Percentiles rank a stretch among this genome's conserved stretches.
Conservation (phyloP, 2,113 vertebrate species). For the Baryphthengus martii region DNA sequence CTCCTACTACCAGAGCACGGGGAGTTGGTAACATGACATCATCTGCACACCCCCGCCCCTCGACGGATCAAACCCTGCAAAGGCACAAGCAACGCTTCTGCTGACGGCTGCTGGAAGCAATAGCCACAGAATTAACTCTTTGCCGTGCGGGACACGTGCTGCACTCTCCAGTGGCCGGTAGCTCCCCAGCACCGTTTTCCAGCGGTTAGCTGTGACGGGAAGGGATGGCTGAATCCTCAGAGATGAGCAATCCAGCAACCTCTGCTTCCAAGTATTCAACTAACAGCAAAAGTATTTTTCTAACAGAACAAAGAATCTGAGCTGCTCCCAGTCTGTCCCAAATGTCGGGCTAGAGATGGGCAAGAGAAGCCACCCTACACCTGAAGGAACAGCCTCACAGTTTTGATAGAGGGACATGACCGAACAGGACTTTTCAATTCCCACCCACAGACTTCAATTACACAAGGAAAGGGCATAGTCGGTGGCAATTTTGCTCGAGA, state of each 20-base stretch:
- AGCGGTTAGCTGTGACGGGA: background rate
- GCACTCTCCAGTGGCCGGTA: background rate
- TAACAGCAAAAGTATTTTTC: background rate
- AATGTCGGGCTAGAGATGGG: background rate
- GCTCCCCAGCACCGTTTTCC: background rate
- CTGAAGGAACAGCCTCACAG: background rate
- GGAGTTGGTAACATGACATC: conserved; percentile 25
- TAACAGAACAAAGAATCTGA: background rate
- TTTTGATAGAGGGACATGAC: background rate
- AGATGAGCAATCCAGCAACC: background rate
- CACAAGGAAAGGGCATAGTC: background rate
- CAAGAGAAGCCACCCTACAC: background rate
- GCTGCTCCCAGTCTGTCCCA: background rate
- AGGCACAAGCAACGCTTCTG: background rate
- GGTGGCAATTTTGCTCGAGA: background rate
- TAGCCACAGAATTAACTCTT: background rate
- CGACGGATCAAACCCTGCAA: background rate
- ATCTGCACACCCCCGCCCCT: background rate
- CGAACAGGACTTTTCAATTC: background rate
- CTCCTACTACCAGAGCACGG: conserved; percentile 8
- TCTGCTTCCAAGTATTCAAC: background rate
- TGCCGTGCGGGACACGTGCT: background rate
- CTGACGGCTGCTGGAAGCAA: conserved; percentile 5
- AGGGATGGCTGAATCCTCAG: background rate
- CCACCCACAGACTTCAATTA: background rate